Percentiles rank a stretch among this genome's conserved stretches.
Evolutionary conservation across 2,888 invertebrate genomes (phyloP).

Genomic region (Biston betularia): DNA sequence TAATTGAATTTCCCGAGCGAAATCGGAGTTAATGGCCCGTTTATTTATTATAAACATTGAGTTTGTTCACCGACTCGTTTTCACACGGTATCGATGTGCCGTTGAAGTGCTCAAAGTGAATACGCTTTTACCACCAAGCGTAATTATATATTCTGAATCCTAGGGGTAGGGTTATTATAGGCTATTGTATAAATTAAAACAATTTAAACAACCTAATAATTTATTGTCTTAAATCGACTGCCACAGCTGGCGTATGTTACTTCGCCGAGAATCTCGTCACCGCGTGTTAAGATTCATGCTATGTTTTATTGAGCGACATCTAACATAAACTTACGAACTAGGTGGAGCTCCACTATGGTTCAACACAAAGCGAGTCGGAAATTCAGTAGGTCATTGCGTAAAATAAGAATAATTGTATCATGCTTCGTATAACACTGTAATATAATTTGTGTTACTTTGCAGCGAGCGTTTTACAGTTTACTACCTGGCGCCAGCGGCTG

Average conservation of each 20-base stretch:
- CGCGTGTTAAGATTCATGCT: too few species aligned
- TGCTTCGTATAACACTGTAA: slow-evolving; percentile 53
- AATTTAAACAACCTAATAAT: too few species aligned
- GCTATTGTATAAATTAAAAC: too few species aligned
- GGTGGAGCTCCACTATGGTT: too few species aligned
- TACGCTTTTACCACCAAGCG: too few species aligned
- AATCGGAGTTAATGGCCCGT: slow-evolving; percentile 59
- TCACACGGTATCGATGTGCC: slow-evolving; percentile 43
- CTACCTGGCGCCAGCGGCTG: slow-evolving; percentile 64
- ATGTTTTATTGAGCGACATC: too few species aligned
- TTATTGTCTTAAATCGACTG: too few species aligned
- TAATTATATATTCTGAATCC: too few species aligned
- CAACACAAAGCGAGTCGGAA: slow-evolving; percentile 30
- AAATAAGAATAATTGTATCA: slow-evolving; percentile 45
- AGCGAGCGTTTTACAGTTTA: slow-evolving; percentile 70
- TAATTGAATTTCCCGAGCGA: slow-evolving; percentile 62
- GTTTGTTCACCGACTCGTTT: slow-evolving; percentile 46
- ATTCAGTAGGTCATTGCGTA: slow-evolving; percentile 34
- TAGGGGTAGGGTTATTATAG: too few species aligned
- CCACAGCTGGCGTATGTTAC: too few species aligned
- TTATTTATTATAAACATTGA: slow-evolving; percentile 62
- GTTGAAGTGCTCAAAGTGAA: slow-evolving; percentile 36
- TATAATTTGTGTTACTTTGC: slow-evolving; percentile 63
- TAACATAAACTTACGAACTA: too few species aligned
- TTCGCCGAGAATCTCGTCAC: too few species aligned